Evolutionary conservation across 2,888 invertebrate genomes (phyloP), one percentile per base, ranked within the genome.

Genomic region (Lagria hirta): DNA sequence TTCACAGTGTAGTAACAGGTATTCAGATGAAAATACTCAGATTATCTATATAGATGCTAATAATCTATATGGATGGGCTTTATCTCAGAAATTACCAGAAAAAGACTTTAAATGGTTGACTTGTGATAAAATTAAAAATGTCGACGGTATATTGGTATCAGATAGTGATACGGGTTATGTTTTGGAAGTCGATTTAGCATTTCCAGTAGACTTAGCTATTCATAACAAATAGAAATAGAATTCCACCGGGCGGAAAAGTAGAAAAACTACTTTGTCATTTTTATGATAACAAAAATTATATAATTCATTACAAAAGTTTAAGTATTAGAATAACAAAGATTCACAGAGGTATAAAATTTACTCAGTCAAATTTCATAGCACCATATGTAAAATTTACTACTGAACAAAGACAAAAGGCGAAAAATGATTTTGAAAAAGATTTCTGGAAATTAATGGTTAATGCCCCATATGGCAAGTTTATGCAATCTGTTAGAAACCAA

Each of bases 341-440:
- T 18, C 37, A 28, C 33, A 47, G 41, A 46, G 32, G 38, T 34
- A 33, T 48, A 27, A 38, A 48, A 48, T 48, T 48, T 37, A 43
- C 43, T 26, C 43, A 48, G 23, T 43, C 48, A 33, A 32, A 44
- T 38, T 48, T 48, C 37, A 48, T 48, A 43, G 34, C 43, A 37
- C 33, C 43, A 43, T 48, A 43, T 38, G 30, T 48, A 37, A 29
- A 48, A 48, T 48, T 48, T 48, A 43, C 38, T 38, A 48, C 33
- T 21, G 43, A 38, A 27, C 43, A 48, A 48, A 48, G 38, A 44
- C 48, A 38, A 48, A 44, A 27, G 11, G 37, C 28, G 13, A 27
- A 37, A 37, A 37, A 27, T 37, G 28, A 33, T 18, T 33, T 21
- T 33, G 33, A 20, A 33, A 41, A 30, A 32, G 23, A 43, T 29